A percentile compares a stretch with the other conserved stretches of the same genome.
phyloP scores from a whole-genome alignment of 2,113 vertebrate species.

The Periophthalmodon schlosseri region DNA sequence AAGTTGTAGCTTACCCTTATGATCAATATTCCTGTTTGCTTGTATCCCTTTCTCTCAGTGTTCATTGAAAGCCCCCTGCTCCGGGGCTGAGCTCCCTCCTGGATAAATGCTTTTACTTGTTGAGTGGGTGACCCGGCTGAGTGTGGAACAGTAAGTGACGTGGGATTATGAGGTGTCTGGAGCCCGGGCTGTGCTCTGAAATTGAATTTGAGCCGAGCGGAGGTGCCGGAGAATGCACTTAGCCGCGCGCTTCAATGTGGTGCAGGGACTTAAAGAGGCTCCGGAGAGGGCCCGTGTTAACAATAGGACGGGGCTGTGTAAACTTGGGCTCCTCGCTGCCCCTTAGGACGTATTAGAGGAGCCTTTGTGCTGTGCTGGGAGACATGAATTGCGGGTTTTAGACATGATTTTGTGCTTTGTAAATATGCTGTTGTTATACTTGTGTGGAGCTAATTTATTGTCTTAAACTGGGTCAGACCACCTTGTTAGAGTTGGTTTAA shows the following conservation, averaged over 20 bases:
- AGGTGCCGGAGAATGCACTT: conserved; percentile 55
- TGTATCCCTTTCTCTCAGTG: conserved; percentile 6
- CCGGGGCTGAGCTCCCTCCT: background rate
- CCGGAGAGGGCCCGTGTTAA: conserved; percentile 50
- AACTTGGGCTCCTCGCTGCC: conserved; percentile 27
- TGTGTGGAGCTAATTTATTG: background rate
- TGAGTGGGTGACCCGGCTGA: conserved; percentile 66
- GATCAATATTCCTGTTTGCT: conserved; percentile 27
- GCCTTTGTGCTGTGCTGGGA: conserved; percentile 24
- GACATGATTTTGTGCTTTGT: background rate
- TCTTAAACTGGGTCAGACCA: background rate
- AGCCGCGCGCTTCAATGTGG: conserved; percentile 30
- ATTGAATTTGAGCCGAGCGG: conserved; percentile 67
- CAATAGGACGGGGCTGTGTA: conserved; percentile 37
- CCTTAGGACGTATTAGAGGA: conserved; percentile 22
- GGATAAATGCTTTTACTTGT: conserved; percentile 49
- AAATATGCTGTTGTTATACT: background rate
- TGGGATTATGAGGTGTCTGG: conserved; percentile 70
- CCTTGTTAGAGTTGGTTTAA: too few species aligned
- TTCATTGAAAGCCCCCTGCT: conserved; percentile 9
- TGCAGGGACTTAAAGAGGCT: conserved; percentile 45
- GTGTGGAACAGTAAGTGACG: conserved; percentile 50
- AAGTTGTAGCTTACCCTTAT: background rate
- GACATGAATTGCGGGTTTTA: conserved; percentile 8
- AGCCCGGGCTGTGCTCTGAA: conserved; percentile 60